Base-by-base conservation (phyloP, 2,113 vertebrate genomes). In the Atractosteus spatula region DNA sequence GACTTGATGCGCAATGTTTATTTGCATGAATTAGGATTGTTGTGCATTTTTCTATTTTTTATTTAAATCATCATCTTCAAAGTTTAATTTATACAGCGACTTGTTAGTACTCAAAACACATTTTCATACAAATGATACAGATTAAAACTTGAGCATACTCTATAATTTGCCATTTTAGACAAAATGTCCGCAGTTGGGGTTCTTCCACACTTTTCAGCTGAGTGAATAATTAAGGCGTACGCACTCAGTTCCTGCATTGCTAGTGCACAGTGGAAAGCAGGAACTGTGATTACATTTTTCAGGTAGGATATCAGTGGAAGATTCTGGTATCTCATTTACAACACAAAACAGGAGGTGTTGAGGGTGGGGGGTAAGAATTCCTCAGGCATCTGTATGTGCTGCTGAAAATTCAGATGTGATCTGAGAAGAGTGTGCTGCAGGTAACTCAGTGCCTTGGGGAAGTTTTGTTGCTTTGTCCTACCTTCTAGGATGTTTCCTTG, bases 131-230 rank as follows among this genome's bases (percentile, higher is more conserved):
- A n/a, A 59, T 59, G n/a, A 59, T 59, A 1, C 3, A 59, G 56
- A 59, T 14, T n/a, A 14, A 12, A 59, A 12, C 11, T 12, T 0
- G 13, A 59, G 14, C 14, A n/a, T 12, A 59, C 3, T 7, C 56
- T 59, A 59, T n/a, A 59, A 59, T 59, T 59, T 59, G 13, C 56
- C 56, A 59, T n/a, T 59, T 59, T 59, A 59, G 56, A 59, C 56
- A 59, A 59, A 59, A 59, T 12, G 7, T 59, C 13, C n/a, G 3
- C 56, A 59, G 56, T 59, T 59, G 56, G 56, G 56, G 56, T 59
- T 59, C 56, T 59, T n/a, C 13, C 56, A 59, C 56, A 59, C 56
- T 11, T 59, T 13, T 59, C 11, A 13, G 1, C 13, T 59, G 56
- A 59, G 7, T 59, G 56, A 57, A 59, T 59, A 59, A 59, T 59